phyloP scores from a whole-genome alignment of 2,888 invertebrate species.

The Cyaniris semiargus region DNA sequence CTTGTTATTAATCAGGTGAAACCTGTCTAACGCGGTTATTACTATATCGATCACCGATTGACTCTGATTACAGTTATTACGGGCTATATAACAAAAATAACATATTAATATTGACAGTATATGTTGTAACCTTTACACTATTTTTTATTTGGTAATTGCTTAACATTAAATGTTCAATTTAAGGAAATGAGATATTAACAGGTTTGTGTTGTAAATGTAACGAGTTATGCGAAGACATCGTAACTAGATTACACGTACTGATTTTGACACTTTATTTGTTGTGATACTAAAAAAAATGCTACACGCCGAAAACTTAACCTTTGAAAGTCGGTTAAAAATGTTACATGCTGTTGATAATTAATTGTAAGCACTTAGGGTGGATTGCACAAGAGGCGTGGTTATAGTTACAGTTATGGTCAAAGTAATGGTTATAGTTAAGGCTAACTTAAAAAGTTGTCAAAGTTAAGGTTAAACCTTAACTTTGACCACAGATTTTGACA shows the following conservation, averaged over 20 bases:
- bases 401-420: no score
- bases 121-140: slow-evolving; percentile 17
- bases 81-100: slow-evolving; percentile 25
- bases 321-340: no score
- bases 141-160: slow-evolving; percentile 22
- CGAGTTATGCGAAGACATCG: not conserved
- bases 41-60: slow-evolving; percentile 4
- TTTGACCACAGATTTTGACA: no score
- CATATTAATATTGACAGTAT: slow-evolving; percentile 20
- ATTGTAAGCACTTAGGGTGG: no score
- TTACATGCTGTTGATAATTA: no score
- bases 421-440: no score
- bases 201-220: slow-evolving; percentile 4
- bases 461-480: no score
- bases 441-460: no score
- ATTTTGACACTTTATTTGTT: not conserved
- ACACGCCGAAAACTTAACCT: no score
- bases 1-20: slow-evolving; percentile 25
- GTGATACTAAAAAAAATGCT: not conserved
- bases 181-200: slow-evolving; percentile 4
- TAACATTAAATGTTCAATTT: slow-evolving; percentile 12
- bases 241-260: not conserved
- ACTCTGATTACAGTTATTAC: slow-evolving; percentile 30
- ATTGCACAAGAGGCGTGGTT: no score
- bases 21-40: slow-evolving; percentile 17